Conservation (phyloP, 2,888 invertebrate species). For the Eilema griseolum region DNA sequence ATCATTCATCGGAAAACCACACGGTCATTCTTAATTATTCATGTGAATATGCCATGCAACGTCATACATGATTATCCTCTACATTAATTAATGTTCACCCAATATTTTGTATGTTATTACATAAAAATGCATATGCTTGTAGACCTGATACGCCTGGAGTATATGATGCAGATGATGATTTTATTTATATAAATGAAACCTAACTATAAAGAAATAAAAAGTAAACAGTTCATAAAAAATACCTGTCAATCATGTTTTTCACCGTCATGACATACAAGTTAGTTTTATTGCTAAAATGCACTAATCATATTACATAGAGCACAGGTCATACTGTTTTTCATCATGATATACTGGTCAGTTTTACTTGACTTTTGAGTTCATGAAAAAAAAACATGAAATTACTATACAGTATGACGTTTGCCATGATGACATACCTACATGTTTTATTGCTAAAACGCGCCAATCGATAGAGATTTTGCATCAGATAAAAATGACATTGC, state of each 20-base stretch:
- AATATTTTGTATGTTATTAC: constrained; percentile 35
- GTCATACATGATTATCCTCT: constrained; percentile 43
- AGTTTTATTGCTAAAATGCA: neutral
- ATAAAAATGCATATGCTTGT: constrained; percentile 13
- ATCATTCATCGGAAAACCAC: constrained; percentile 39
- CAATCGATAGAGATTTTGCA: constrained; percentile 24
- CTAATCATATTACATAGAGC: neutral
- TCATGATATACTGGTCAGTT: neutral
- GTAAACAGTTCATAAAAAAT: neutral
- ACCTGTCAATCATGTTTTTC: too few relatives aligned
- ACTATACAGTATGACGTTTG: too few relatives aligned
- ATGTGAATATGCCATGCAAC: constrained; percentile 31
- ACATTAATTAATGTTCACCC: constrained; percentile 40
- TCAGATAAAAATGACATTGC: constrained; percentile 34
- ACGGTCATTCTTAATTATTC: constrained; percentile 45
- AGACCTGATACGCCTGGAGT: neutral
- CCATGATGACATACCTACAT: too few relatives aligned
- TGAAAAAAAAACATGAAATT: too few relatives aligned
- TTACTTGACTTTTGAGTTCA: too few relatives aligned
- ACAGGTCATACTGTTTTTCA: neutral
- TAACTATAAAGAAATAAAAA: neutral
- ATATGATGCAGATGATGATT: neutral
- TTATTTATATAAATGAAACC: neutral
- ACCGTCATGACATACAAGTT: neutral
- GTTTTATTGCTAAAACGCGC: neutral